These are phyloP conservation scores for Criorhina ranunculi DNA, from an alignment of 2,888 invertebrate genomes.

Conservation along the genomic window DNA sequence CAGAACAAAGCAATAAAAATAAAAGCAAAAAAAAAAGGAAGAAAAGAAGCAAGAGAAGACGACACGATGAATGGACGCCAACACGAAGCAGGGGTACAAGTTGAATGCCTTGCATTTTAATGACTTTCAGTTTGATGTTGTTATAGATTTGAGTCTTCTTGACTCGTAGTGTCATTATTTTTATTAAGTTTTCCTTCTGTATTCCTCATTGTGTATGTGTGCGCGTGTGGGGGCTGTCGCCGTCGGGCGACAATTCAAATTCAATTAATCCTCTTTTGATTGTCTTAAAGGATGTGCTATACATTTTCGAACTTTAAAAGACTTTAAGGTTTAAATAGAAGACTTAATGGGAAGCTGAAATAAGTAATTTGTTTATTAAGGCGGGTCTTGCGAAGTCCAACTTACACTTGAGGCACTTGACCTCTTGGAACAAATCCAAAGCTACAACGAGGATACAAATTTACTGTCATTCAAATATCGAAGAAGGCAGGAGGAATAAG, in stretches of 20 bases:
- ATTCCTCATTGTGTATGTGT: too few relatives aligned
- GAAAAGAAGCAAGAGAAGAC: neutral
- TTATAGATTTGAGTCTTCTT: conserved; percentile 28
- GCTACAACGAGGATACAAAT: too few relatives aligned
- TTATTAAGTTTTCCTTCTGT: conserved; percentile 41
- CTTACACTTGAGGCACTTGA: too few relatives aligned
- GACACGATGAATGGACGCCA: conserved; percentile 64
- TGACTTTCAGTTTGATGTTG: conserved; percentile 48
- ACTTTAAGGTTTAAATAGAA: too few relatives aligned
- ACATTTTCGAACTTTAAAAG: too few relatives aligned
- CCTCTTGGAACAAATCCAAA: too few relatives aligned
- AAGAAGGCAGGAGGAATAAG: too few relatives aligned
- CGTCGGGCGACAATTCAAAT: conserved; percentile 7
- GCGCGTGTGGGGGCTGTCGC: neutral
- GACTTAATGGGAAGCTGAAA: too few relatives aligned
- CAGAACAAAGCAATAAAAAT: conserved; percentile 22
- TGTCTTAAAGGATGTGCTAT: neutral
- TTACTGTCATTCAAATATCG: too few relatives aligned
- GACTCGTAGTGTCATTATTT: conserved; percentile 50
- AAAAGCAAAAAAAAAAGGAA: conserved; percentile 1
- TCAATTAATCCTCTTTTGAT: conserved; percentile 35
- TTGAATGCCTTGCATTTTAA: conserved; percentile 74
- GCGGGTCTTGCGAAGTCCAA: too few relatives aligned
- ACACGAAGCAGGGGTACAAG: conserved; percentile 53
- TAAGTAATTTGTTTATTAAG: too few relatives aligned